Conservation (phyloP, 2,888 invertebrate species). For the Heliconius sara region DNA sequence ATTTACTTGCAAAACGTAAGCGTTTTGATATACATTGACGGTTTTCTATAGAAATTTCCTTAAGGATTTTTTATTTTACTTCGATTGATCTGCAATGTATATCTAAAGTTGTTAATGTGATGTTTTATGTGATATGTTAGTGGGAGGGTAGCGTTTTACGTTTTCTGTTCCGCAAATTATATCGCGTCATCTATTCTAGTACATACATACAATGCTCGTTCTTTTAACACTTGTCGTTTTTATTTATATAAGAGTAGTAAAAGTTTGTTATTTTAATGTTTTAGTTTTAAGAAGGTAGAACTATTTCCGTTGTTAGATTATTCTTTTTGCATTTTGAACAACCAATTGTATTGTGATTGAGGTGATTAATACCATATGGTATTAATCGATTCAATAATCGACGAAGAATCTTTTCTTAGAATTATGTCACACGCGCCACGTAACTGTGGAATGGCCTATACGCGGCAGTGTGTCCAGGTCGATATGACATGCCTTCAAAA, state of each 20-base stretch:
- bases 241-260: not conserved
- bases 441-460: too few relatives aligned
- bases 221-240: conserved; percentile 32
- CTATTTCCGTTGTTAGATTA: too few relatives aligned
- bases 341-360: too few relatives aligned
- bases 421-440: too few relatives aligned
- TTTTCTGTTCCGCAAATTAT: conserved; percentile 46
- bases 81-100: conserved; percentile 19
- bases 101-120: not conserved
- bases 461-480: too few relatives aligned
- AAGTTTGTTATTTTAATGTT: not conserved
- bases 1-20: not conserved
- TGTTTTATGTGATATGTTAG: not conserved
- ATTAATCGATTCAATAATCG: too few relatives aligned
- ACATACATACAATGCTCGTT: conserved; percentile 45
- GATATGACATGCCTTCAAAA: too few relatives aligned
- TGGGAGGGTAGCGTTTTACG: conserved; percentile 39
- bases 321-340: too few relatives aligned
- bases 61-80: not conserved
- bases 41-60: not conserved
- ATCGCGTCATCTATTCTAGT: conserved; percentile 46
- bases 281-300: not conserved
- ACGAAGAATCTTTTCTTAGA: too few relatives aligned
- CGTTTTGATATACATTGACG: not conserved
- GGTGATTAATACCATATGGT: too few relatives aligned